phyloP scores from a whole-genome alignment of 1,140 invertebrate species.

The Lepidurus apus region DNA sequence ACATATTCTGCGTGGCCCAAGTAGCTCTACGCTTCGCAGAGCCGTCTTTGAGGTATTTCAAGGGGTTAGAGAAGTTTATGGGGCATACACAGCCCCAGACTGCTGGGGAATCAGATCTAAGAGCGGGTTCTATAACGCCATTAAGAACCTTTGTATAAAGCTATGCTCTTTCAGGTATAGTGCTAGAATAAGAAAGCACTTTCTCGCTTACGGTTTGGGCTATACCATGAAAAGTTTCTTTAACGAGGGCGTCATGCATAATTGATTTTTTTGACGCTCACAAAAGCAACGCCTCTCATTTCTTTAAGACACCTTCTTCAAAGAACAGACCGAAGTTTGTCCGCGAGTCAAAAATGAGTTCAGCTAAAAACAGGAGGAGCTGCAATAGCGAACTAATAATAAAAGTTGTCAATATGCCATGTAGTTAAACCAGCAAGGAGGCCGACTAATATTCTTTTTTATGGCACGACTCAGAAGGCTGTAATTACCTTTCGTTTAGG shows the following conservation, averaged over 20 bases:
- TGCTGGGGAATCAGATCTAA: neutral
- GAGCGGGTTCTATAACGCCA: neutral
- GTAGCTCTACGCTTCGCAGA: no score
- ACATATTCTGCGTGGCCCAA: no score
- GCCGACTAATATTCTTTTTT: constrained; percentile 12
- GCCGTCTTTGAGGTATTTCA: neutral
- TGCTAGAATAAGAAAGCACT: constrained; percentile 7
- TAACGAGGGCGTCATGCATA: neutral
- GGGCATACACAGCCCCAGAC: neutral
- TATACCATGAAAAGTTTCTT: neutral
- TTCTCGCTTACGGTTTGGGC: neutral
- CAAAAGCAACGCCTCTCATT: neutral
- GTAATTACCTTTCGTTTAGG: constrained; percentile 12
- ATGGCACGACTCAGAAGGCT: neutral
- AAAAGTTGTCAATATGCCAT: neutral
- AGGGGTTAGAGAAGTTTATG: neutral
- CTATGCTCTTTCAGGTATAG: neutral
- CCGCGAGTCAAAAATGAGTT: neutral
- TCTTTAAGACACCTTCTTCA: neutral
- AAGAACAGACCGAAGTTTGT: neutral
- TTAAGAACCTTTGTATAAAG: constrained; percentile 11
- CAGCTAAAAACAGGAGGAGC: neutral
- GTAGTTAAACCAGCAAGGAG: constrained; percentile 4
- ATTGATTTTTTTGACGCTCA: constrained; percentile 8
- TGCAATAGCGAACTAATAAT: neutral